Evolutionary conservation across 2,113 vertebrate species (phyloP), one percentile per base, ranked within the genome.

Genomic region (Mionectes macconnelli): DNA sequence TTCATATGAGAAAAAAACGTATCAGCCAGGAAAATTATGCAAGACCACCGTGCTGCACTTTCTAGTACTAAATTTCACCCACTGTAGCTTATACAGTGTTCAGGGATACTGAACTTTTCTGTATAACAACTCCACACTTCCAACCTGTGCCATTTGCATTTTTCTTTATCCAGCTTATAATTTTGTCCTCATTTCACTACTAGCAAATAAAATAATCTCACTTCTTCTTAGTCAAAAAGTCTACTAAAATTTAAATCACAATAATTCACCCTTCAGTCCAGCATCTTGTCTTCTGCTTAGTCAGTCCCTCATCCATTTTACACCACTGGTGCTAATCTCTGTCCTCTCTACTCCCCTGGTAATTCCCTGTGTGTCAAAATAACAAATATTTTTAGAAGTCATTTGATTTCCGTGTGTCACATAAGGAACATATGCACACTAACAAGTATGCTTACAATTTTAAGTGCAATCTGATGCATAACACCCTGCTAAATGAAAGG

Each of bases 381-480:
- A 91, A 74, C 27, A 72, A 64, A 75, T 85, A 64, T 68, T 79
- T 81, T 89, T 23, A 79, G 53, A n/a, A 91, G 66, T 44, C 0
- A 33, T 83, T 90, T 73, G 44, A 68, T 69, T 89, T 89, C 64
- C 67, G 20, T 33, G 30, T 25, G 14, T 69, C 49, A 56, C n/a
- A 53, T 55, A 79, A 76, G 39, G 28, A 83, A 66, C 2, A 9
- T 3, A 2, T 5, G 53, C 14, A 63, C 2, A 2, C 55, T 67
- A 80, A 39, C n/a, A 90, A 74, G 64, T 8, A 91, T 63, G 79
- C 33, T 76, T 64, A 76, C 53, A 68, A 90, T 93, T 94, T 89
- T 74, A 84, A 86, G 52, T 59, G 45, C 92, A 92, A 24, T 77
- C 42, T 1, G 13, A 57, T 67, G 67, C n/a, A 9, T 59, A 88